Percentiles rank a stretch among this genome's conserved stretches.
These are phyloP conservation scores for Hirtodrosophila confusa DNA, from an alignment of 2,888 invertebrate species.

Conservation along the genomic window DNA sequence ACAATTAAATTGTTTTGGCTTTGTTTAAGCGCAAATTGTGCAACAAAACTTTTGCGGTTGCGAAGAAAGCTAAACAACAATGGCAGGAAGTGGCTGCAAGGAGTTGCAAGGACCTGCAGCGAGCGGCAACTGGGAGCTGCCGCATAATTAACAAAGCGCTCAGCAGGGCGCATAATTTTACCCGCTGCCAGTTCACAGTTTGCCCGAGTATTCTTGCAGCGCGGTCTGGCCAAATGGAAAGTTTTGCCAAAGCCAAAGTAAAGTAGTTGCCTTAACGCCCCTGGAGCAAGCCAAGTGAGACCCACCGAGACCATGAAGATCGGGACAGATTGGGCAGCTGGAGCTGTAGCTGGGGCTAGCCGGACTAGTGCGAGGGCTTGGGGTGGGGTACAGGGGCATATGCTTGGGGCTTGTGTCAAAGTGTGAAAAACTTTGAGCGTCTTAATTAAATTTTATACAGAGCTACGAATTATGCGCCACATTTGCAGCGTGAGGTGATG, in stretches of 20 bases:
- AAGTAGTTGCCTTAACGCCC: conserved; percentile 72
- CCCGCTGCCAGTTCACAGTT: conserved; percentile 54
- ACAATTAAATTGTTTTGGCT: conserved; percentile 78
- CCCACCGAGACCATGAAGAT: conserved; percentile 42
- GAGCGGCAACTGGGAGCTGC: conserved; percentile 31
- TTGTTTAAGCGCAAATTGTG: conserved; percentile 74
- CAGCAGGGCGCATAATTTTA: conserved; percentile 74
- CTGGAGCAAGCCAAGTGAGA: conserved; percentile 50
- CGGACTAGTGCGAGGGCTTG: background rate
- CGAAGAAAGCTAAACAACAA: conserved; percentile 50
- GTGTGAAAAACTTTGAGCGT: conserved; percentile 75
- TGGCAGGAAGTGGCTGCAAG: conserved; percentile 40
- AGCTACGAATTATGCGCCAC: conserved; percentile 60
- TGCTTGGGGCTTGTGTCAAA: conserved; percentile 73
- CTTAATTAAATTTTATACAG: conserved; percentile 75
- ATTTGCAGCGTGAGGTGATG: conserved; percentile 49
- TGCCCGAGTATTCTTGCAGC: conserved; percentile 43
- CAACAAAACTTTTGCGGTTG: conserved; percentile 73
- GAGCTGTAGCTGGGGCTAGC: conserved; percentile 8
- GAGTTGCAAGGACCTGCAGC: conserved; percentile 2
- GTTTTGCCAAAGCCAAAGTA: conserved; percentile 67
- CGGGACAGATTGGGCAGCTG: background rate
- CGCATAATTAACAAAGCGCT: conserved; percentile 75
- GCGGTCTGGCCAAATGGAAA: conserved; percentile 56
- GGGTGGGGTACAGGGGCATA: conserved; percentile 23